These are phyloP conservation scores for Aix galericulata DNA, from an alignment of 2,113 vertebrate species.

Conservation along the genomic window DNA sequence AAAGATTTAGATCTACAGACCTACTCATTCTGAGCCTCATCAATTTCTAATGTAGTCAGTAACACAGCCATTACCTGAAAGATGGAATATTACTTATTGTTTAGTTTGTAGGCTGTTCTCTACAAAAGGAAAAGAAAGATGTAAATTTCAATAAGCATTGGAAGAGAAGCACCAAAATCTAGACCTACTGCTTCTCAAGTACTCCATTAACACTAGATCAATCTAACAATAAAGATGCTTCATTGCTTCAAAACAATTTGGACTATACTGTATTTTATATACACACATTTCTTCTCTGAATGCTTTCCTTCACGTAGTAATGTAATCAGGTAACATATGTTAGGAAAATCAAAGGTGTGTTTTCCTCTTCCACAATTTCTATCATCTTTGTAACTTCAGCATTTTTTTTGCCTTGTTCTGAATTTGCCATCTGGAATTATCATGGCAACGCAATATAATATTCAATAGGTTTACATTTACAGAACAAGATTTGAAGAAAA, in stretches of 20 bases:
- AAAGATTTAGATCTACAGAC: neutral
- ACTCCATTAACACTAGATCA: neutral
- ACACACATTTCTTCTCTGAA: accelerated
- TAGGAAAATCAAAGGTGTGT: accelerated
- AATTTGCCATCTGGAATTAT: neutral
- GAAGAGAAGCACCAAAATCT: neutral
- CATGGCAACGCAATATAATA: neutral
- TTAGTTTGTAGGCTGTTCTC: neutral
- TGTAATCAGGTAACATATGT: neutral
- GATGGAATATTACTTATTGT: neutral
- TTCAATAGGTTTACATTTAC: neutral
- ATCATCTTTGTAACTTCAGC: neutral
- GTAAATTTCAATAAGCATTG: neutral
- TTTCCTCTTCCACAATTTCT: neutral
- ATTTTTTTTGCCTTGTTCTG: neutral
- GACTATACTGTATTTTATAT: neutral
- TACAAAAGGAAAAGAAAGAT: neutral
- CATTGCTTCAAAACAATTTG: neutral
- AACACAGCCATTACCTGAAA: neutral
- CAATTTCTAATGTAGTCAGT: neutral
- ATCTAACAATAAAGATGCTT: neutral
- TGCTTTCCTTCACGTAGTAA: neutral
- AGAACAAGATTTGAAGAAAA: neutral
- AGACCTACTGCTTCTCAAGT: neutral
- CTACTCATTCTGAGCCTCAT: neutral